Evolutionary conservation across 2,797 vertebrate species (phyloP).

Genomic region (Allobates femoralis): DNA sequence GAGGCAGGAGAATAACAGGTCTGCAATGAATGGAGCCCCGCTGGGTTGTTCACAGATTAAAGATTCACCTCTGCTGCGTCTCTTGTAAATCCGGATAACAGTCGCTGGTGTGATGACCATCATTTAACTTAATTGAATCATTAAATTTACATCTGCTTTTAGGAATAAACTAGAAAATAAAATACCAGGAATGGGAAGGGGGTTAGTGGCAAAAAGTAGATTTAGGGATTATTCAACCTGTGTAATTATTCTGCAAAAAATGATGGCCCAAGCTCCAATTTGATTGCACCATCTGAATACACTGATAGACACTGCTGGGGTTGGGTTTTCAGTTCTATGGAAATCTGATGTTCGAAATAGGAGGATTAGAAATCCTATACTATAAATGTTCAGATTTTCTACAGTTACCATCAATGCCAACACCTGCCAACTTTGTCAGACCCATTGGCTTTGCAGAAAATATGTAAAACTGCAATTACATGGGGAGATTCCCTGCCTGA

Average conservation of each 20-base stretch:
- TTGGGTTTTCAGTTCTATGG: background rate
- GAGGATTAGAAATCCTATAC: too few species aligned
- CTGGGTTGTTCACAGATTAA: conserved; percentile 33
- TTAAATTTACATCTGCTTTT: conserved; percentile 4
- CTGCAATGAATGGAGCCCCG: conserved; percentile 9
- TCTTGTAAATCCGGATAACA: conserved; percentile 50
- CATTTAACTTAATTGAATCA: conserved; percentile 19
- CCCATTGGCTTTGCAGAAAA: too few species aligned
- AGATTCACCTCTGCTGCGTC: conserved; percentile 60
- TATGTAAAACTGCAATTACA: too few species aligned
- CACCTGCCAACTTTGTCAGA: too few species aligned
- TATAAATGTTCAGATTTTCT: too few species aligned
- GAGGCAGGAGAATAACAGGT: background rate
- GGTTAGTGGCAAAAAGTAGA: background rate
- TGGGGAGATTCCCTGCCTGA: too few species aligned
- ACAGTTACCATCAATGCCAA: too few species aligned
- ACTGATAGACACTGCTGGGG: background rate
- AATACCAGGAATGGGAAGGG: background rate
- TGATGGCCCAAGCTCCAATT: background rate
- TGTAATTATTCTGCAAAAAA: background rate
- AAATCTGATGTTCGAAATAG: too few species aligned
- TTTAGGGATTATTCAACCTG: background rate
- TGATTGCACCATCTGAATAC: background rate
- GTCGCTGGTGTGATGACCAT: conserved; percentile 47
- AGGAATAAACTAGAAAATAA: background rate